Evolutionary conservation across 1,140 invertebrate genomes (phyloP).

Genomic region (Hylyphantes graminicola): DNA sequence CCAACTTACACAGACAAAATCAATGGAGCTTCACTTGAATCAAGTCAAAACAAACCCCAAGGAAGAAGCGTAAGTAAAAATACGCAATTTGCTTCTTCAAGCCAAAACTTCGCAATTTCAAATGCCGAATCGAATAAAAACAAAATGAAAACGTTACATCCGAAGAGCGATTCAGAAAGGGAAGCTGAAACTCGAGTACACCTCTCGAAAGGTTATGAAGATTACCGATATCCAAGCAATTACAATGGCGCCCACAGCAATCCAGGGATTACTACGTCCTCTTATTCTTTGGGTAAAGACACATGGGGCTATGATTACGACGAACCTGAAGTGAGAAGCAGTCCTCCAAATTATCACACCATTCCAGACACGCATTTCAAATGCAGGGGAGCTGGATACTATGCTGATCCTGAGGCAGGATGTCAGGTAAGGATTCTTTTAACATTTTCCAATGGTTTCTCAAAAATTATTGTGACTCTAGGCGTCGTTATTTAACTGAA

Average conservation of each 20-base stretch:
- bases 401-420: conserved; percentile 79
- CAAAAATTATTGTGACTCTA: no score
- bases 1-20: no score
- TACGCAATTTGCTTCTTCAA: no score
- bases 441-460: no score
- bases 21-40: no score
- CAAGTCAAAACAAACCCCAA: no score
- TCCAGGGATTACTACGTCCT: not conserved
- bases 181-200: not conserved
- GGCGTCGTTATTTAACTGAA: no score
- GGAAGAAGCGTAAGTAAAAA: no score
- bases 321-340: not conserved
- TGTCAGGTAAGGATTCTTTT: conserved; percentile 70
- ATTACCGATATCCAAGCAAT: not conserved
- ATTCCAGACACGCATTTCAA: conserved; percentile 70
- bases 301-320: conserved; percentile 19
- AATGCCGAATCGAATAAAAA: not conserved
- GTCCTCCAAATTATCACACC: conserved; percentile 14
- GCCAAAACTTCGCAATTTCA: no score
- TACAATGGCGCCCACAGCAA: not conserved
- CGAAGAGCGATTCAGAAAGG: not conserved
- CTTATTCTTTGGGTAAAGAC: not conserved
- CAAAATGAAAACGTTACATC: not conserved
- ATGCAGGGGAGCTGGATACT: conserved; percentile 75
- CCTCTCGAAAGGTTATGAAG: not conserved